Conservation (phyloP, 2,797 vertebrate species). For the Naso thynnoides region DNA sequence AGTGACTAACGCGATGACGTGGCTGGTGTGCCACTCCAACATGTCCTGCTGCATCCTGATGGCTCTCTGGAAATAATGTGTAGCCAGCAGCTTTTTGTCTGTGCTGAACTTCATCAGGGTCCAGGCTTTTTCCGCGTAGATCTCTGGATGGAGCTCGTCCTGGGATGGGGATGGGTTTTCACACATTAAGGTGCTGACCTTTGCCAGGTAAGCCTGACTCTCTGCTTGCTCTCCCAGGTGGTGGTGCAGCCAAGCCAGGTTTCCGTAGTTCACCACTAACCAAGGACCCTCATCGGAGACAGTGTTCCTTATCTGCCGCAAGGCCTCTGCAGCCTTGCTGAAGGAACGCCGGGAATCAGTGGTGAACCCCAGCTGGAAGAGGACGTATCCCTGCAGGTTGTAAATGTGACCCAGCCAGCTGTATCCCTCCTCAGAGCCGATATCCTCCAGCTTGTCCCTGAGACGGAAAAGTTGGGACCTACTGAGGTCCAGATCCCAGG, state of each 20-base stretch:
- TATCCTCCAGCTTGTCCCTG: conserved; percentile 64
- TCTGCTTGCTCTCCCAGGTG: conserved; percentile 32
- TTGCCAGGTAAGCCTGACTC: conserved; percentile 58
- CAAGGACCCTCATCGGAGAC: conserved; percentile 70
- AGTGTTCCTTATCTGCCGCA: conserved; percentile 57
- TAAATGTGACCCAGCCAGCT: conserved; percentile 75
- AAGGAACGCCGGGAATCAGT: conserved; percentile 45
- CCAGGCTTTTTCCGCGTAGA: conserved; percentile 78
- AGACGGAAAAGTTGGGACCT: conserved; percentile 8
- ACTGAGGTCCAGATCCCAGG: conserved; percentile 56
- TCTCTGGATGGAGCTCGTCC: conserved; percentile 68
- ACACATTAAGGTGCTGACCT: conserved; percentile 34
- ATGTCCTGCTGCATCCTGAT: conserved; percentile 70
- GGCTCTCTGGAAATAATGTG: conserved; percentile 66
- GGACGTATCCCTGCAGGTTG: conserved; percentile 72
- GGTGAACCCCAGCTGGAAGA: conserved; percentile 22
- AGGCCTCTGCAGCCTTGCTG: conserved; percentile 63
- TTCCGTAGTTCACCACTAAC: conserved; percentile 74
- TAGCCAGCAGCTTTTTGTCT: conserved; percentile 19
- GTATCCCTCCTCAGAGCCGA: conserved; percentile 55
- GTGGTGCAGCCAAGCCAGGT: conserved; percentile 73
- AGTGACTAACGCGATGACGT: conserved; percentile 31
- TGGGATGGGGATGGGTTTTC: conserved; percentile 56
- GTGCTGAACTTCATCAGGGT: conserved; percentile 64
- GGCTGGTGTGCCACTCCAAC: conserved; percentile 73